These are phyloP conservation scores for Ormyrus thymus DNA, from an alignment of 2,888 invertebrate species.

Conservation along the genomic window DNA sequence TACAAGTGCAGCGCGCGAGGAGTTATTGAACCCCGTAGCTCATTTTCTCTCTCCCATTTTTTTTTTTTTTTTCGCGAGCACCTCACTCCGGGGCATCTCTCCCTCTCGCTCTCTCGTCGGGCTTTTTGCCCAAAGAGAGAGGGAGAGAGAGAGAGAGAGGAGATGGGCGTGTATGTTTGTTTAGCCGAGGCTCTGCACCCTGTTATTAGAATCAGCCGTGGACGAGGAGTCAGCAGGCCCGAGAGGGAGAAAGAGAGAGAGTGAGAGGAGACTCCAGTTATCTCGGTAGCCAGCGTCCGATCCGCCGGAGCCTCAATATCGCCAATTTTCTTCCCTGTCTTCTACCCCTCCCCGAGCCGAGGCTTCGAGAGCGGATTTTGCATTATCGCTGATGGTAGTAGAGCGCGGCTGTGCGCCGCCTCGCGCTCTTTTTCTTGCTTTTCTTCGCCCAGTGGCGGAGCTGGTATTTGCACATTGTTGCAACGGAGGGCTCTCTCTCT, in stretches of 20 bases:
- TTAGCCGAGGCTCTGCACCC: conserved; percentile 71
- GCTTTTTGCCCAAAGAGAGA: conserved; percentile 59
- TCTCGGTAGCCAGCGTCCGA: conserved; percentile 52
- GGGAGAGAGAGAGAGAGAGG: not conserved
- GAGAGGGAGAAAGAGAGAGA: not conserved
- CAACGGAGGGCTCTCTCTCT: conserved; percentile 14
- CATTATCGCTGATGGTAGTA: conserved; percentile 48
- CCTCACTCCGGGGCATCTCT: conserved; percentile 14
- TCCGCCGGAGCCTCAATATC: conserved; percentile 55
- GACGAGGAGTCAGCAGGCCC: conserved; percentile 24
- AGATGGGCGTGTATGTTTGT: conserved; percentile 75
- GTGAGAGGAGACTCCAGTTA: conserved; percentile 57
- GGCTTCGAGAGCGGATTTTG: conserved; percentile 26
- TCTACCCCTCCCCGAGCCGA: conserved; percentile 7
- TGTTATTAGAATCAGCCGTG: conserved; percentile 69
- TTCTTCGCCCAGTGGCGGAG: not conserved
- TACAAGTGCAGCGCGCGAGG: conserved; percentile 4
- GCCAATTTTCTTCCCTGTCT: conserved; percentile 57
- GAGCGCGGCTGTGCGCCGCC: conserved; percentile 8
- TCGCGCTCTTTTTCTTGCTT: conserved; percentile 31
- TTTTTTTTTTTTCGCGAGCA: conserved; percentile 49
- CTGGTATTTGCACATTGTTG: conserved; percentile 8
- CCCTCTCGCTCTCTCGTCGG: not conserved
- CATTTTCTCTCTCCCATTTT: conserved; percentile 53
- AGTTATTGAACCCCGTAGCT: conserved; percentile 53